Percentiles rank a stretch among this genome's conserved stretches.
Evolutionary conservation across 2,797 vertebrate genomes (phyloP).

Genomic region (Amblyopsis hoosieri): DNA sequence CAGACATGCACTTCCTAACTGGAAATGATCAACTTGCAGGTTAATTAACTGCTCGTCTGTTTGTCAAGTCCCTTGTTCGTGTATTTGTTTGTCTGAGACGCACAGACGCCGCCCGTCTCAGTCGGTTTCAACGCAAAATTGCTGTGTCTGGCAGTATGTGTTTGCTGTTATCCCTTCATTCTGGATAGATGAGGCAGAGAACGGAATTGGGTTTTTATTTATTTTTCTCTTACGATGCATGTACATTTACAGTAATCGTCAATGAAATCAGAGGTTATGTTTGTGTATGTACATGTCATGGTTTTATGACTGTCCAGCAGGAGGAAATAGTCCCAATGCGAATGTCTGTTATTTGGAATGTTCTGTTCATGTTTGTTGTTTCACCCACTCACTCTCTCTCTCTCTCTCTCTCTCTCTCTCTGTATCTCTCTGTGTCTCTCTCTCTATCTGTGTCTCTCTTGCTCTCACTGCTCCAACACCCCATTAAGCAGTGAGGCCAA

Average conservation of each 20-base stretch:
- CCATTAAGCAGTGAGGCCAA: slow-evolving; percentile 74
- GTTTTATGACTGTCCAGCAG: background rate
- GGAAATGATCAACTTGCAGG: slow-evolving; percentile 36
- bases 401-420: slow-evolving; percentile 16
- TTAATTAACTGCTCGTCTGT: slow-evolving; percentile 39
- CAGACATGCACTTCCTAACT: background rate
- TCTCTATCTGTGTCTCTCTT: slow-evolving; percentile 17
- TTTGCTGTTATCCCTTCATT: no score
- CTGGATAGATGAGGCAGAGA: no score
- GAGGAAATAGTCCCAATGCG: background rate
- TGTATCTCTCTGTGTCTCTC: slow-evolving; percentile 5
- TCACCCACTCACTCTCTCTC: background rate
- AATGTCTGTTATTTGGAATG: background rate
- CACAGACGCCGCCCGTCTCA: slow-evolving; percentile 21
- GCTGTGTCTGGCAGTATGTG: no score
- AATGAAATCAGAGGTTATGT: no score
- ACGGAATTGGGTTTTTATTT: no score
- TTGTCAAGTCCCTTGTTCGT: slow-evolving; percentile 25
- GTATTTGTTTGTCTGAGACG: slow-evolving; percentile 21
- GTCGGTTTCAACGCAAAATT: background rate
- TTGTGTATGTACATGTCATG: no score
- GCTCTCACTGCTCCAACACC: slow-evolving; percentile 50
- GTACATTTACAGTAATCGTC: no score
- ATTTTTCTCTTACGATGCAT: no score
- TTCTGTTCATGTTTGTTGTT: background rate